These are phyloP conservation scores for Drosophila helvetica DNA, from an alignment of 2,888 invertebrate species.

Conservation along the genomic window DNA sequence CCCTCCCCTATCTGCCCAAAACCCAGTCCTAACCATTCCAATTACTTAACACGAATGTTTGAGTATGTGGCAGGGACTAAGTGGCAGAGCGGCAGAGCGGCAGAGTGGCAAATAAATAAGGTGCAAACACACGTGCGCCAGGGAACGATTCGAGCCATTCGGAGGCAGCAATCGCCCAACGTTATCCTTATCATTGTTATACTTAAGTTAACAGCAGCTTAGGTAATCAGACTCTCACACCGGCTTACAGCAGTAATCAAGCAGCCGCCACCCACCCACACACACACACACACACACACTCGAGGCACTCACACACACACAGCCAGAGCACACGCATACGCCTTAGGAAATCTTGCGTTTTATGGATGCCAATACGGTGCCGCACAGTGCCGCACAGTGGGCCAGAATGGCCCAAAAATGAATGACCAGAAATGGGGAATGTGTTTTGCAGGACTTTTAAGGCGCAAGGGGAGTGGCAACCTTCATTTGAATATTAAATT, in stretches of 20 bases:
- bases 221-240: slow-evolving; percentile 42
- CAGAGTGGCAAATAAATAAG: slow-evolving; percentile 55
- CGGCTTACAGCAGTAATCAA: slow-evolving; percentile 61
- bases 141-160: neutral
- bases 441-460: neutral
- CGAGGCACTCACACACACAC: neutral
- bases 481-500: neutral
- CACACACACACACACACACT: slow-evolving; percentile 11
- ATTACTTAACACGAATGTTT: slow-evolving; percentile 71
- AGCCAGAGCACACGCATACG: too few species aligned
- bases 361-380: slow-evolving; percentile 50
- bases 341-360: slow-evolving; percentile 34
- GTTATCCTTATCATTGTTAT: slow-evolving; percentile 80
- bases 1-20: slow-evolving; percentile 6
- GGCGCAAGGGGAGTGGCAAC: neutral
- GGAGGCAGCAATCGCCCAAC: slow-evolving; percentile 56
- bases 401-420: neutral
- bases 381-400: neutral
- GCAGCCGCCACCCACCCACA: slow-evolving; percentile 34
- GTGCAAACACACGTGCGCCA: slow-evolving; percentile 59
- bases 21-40: slow-evolving; percentile 61
- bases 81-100: neutral
- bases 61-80: slow-evolving; percentile 60
- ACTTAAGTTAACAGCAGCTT: slow-evolving; percentile 80
- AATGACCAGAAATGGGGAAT: neutral